Evolutionary conservation across 2,888 invertebrate genomes (phyloP).

Genomic region (Scaptomyza reducta): DNA sequence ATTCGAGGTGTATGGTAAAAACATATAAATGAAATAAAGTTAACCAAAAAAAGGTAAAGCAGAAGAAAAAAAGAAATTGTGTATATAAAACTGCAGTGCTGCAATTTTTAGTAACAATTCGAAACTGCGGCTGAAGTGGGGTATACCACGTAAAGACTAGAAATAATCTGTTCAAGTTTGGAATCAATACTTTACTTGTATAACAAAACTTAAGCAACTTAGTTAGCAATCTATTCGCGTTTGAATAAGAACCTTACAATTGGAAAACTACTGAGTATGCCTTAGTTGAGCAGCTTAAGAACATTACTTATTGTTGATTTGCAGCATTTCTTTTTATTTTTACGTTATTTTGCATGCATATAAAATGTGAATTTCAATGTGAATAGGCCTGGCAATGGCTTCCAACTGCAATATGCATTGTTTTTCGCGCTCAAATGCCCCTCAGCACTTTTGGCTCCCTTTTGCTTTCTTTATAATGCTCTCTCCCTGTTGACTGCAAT

Average conservation of each 20-base stretch:
- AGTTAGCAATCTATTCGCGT: no score
- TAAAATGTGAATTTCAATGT: conserved; percentile 72
- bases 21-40: conserved; percentile 45
- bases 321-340: conserved; percentile 27
- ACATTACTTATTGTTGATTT: conserved; percentile 64
- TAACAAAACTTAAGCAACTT: no score
- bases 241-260: no score
- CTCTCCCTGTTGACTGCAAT: conserved; percentile 54
- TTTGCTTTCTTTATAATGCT: conserved; percentile 19
- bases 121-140: neutral
- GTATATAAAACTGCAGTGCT: conserved; percentile 59
- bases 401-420: conserved; percentile 66
- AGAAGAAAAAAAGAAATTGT: conserved; percentile 23
- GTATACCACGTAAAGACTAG: neutral
- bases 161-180: no score
- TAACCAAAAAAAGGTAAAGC: conserved; percentile 33
- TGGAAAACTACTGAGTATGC: neutral
- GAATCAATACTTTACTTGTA: no score
- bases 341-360: conserved; percentile 51
- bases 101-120: conserved; percentile 47
- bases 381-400: conserved; percentile 65
- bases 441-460: conserved; percentile 29
- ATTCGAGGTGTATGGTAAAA: conserved; percentile 34
- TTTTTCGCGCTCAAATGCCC: conserved; percentile 68
- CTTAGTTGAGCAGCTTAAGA: neutral